Evolutionary conservation across 2,888 invertebrate species (phyloP).

Genomic region (Drosophila percnosoma): DNA sequence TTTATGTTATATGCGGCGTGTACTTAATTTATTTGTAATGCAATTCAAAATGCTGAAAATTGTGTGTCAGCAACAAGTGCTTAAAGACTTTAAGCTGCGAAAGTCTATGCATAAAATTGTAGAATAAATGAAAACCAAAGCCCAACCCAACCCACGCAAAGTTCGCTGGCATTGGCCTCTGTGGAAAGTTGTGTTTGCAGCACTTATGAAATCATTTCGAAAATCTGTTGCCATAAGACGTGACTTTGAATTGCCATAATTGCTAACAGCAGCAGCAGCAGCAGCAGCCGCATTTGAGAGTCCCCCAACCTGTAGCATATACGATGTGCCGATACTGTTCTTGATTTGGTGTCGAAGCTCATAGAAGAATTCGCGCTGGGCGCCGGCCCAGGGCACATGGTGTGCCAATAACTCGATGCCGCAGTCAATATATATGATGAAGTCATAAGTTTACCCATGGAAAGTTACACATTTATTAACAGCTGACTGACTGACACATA

Average conservation of each 20-base stretch:
- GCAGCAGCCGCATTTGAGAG: not conserved
- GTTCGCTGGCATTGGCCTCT: constrained; percentile 40
- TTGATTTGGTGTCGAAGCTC: constrained; percentile 64
- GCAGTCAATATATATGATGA: constrained; percentile 44
- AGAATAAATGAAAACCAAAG: not conserved
- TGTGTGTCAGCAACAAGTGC: constrained; percentile 51
- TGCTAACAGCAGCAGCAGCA: constrained; percentile 47
- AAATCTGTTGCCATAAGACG: constrained; percentile 66
- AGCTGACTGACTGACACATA: constrained; percentile 1
- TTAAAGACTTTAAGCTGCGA: constrained; percentile 15
- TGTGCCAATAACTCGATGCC: constrained; percentile 38
- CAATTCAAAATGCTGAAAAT: constrained; percentile 25
- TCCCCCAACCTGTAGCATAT: constrained; percentile 2
- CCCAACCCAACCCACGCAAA: not conserved
- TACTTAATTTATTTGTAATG: constrained; percentile 55
- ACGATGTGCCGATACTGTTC: constrained; percentile 63
- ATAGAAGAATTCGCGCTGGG: constrained; percentile 31
- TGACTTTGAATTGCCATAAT: constrained; percentile 73
- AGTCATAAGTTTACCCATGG: constrained; percentile 39
- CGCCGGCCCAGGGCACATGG: constrained; percentile 23
- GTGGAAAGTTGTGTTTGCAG: constrained; percentile 36
- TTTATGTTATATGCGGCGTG: constrained; percentile 37
- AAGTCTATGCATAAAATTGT: not conserved
- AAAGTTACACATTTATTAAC: constrained; percentile 40
- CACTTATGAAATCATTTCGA: constrained; percentile 72